Evolutionary conservation across 2,113 vertebrate species (phyloP).

Genomic region (Orientallactaga bullata): DNA sequence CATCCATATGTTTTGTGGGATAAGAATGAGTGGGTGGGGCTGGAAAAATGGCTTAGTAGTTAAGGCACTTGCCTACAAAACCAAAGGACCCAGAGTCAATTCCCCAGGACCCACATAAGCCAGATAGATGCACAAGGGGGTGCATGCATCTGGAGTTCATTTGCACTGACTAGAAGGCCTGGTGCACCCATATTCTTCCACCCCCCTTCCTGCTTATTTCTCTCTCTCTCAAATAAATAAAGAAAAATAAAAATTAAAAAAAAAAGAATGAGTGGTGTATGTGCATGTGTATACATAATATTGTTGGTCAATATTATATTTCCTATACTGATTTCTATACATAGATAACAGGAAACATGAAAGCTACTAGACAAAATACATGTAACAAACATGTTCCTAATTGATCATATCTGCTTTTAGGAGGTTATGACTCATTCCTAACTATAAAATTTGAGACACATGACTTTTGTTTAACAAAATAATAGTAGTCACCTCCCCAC

Average conservation of each 20-base stretch:
- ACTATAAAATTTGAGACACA: slow-evolving; percentile 33
- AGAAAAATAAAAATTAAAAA: no score
- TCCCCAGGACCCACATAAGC: no score
- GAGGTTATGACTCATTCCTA: slow-evolving; percentile 48
- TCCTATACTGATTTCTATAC: neutral
- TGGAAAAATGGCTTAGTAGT: no score
- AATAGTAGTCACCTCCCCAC: neutral
- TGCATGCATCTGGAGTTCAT: no score
- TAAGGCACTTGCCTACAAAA: no score
- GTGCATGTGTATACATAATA: neutral
- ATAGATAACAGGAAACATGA: neutral
- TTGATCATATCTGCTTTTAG: slow-evolving; percentile 56
- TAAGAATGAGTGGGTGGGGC: neutral
- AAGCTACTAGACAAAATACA: neutral
- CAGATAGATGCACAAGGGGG: no score
- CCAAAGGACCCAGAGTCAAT: no score
- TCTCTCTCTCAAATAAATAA: no score
- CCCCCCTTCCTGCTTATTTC: no score
- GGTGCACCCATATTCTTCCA: no score
- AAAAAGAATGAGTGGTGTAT: no score
- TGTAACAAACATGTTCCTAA: slow-evolving; percentile 31
- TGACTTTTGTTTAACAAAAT: neutral
- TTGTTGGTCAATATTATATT: neutral
- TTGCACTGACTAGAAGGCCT: no score
- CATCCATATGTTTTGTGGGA: neutral